Conservation (phyloP, 2,888 invertebrate genomes). For the Rhagonycha fulva region DNA sequence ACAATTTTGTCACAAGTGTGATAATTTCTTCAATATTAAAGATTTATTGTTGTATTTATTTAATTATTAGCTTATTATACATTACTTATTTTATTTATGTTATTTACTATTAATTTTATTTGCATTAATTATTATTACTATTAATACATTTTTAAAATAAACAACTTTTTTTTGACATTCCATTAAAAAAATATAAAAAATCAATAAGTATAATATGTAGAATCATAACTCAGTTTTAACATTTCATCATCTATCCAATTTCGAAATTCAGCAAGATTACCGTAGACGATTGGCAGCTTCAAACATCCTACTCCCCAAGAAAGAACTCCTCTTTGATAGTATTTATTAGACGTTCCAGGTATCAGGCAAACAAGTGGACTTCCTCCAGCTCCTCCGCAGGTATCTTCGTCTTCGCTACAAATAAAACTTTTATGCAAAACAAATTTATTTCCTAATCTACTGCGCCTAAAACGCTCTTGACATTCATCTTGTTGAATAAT, state of each 20-base stretch:
- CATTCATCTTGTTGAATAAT: conserved; percentile 58
- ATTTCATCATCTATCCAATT: conserved; percentile 31
- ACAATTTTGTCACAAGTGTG: too few species aligned
- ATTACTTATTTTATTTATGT: too few species aligned
- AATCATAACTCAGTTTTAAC: conserved; percentile 42
- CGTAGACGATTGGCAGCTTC: not conserved
- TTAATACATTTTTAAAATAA: too few species aligned
- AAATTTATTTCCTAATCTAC: conserved; percentile 70
- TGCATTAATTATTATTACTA: too few species aligned
- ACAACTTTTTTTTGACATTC: too few species aligned
- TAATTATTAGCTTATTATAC: too few species aligned
- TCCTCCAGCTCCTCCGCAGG: conserved; percentile 78
- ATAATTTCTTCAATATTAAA: too few species aligned
- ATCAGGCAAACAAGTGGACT: conserved; percentile 78
- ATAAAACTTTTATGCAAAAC: conserved; percentile 66
- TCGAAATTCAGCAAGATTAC: not conserved
- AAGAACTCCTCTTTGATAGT: not conserved
- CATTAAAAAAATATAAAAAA: too few species aligned
- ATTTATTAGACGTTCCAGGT: conserved; percentile 44
- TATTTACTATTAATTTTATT: too few species aligned
- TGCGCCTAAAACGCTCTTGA: conserved; percentile 60
- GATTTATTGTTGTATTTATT: too few species aligned
- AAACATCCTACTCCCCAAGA: not conserved
- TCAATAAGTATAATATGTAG: too few species aligned
- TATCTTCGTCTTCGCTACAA: conserved; percentile 58